Evolutionary conservation across 2,113 vertebrate species (phyloP).

Genomic region (Arvicanthis niloticus): DNA sequence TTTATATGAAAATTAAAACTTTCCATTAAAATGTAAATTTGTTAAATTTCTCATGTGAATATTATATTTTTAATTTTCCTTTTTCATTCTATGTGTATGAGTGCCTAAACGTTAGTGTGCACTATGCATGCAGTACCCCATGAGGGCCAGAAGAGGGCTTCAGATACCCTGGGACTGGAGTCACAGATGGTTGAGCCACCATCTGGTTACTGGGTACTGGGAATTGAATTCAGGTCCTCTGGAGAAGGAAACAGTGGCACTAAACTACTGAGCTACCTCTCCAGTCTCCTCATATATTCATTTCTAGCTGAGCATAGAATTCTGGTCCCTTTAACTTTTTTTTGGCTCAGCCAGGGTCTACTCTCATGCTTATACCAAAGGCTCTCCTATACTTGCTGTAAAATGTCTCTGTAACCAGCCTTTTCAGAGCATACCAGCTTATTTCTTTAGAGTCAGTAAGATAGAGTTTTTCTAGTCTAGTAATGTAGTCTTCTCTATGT

Average conservation of each 20-base stretch:
- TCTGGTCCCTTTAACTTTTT: neutral
- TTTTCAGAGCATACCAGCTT: neutral
- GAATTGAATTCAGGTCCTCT: neutral
- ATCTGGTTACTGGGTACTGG: neutral
- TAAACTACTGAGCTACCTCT: neutral
- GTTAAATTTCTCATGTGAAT: constrained; percentile 16
- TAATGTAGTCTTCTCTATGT: neutral
- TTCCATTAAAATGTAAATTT: constrained; percentile 18
- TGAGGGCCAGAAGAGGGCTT: neutral
- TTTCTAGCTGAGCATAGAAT: neutral
- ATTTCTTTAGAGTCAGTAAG: constrained; percentile 29
- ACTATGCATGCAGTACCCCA: neutral
- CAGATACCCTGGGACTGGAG: neutral
- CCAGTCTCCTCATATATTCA: neutral
- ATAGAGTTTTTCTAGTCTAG: neutral
- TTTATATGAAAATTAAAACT: constrained; percentile 33
- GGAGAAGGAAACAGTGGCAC: neutral
- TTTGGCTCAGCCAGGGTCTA: neutral
- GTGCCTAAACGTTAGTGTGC: neutral
- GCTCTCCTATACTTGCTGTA: neutral
- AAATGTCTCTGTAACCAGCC: neutral
- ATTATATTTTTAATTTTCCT: neutral
- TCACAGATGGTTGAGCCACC: neutral
- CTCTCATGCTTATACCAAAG: neutral
- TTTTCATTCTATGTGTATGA: neutral